Evolutionary conservation across 2,113 vertebrate genomes (phyloP).

Genomic region (Lepidothrix coronata): DNA sequence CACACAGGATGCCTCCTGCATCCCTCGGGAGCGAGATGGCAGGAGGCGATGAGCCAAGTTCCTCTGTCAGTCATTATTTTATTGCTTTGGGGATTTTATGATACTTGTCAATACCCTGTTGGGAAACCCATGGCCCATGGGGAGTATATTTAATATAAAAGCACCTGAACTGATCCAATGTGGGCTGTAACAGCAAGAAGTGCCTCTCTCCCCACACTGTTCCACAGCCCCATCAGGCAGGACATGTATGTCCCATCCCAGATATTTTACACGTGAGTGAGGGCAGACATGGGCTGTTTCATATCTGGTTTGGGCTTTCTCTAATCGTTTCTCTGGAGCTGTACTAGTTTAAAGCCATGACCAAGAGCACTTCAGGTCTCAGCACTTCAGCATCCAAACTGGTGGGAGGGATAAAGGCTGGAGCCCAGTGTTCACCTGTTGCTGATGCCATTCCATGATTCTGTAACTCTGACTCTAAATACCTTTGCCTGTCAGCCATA

Average conservation of each 20-base stretch:
- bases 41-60: fast-evolving
- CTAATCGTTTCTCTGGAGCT: neutral
- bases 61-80: neutral
- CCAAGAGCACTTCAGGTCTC: neutral
- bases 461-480: neutral
- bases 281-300: neutral
- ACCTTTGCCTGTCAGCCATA: neutral
- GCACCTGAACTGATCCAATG: neutral
- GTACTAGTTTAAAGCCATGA: neutral
- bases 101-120: neutral
- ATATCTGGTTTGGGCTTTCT: neutral
- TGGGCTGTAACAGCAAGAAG: neutral
- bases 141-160: neutral
- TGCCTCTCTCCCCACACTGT: fast-evolving
- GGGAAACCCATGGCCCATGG: neutral
- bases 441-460: neutral
- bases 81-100: neutral
- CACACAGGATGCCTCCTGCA: neutral
- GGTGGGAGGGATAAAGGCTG: neutral
- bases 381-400: neutral
- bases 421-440: fast-evolving
- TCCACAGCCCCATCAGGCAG: neutral
- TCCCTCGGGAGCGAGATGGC: fast-evolving
- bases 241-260: fast-evolving
- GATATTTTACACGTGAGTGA: fast-evolving